Evolutionary conservation across 1,140 invertebrate species (phyloP).

Genomic region (Cyphomyrmex costatus): DNA sequence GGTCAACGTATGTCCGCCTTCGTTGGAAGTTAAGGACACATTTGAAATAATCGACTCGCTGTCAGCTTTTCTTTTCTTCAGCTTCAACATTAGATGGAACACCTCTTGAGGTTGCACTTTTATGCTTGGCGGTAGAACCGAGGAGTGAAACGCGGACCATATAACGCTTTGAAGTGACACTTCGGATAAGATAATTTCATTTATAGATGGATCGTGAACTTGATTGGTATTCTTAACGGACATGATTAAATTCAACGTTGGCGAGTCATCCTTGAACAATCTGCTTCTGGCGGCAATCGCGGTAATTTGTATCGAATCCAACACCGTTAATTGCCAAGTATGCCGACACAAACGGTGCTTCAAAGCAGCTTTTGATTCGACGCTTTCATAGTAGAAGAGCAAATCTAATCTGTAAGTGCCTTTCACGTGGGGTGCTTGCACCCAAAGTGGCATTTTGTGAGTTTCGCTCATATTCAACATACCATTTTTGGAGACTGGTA

Average conservation of each 20-base stretch:
- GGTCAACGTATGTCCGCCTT: not conserved
- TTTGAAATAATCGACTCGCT: constrained; percentile 79
- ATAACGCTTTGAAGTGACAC: constrained; percentile 87
- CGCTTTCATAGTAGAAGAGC: constrained; percentile 92
- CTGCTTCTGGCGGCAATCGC: constrained; percentile 87
- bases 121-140: constrained; percentile 80
- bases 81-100: constrained; percentile 86
- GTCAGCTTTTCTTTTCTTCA: constrained; percentile 79
- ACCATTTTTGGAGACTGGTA: constrained; percentile 80
- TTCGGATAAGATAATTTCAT: constrained; percentile 88
- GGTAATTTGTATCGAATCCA: constrained; percentile 89
- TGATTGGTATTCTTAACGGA: constrained; percentile 90
- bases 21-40: constrained; percentile 80
- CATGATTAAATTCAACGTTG: constrained; percentile 88
- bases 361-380: constrained; percentile 83
- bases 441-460: constrained; percentile 89
- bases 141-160: constrained; percentile 86
- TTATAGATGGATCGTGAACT: constrained; percentile 88
- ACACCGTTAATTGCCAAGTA: constrained; percentile 90
- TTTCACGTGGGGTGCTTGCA: constrained; percentile 89
- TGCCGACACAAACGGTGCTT: constrained; percentile 90
- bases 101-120: constrained; percentile 87
- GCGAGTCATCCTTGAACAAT: constrained; percentile 85
- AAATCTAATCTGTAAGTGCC: constrained; percentile 90
- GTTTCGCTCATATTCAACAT: constrained; percentile 87